Evolutionary conservation across 2,888 invertebrate species (phyloP).

Genomic region (Nymphalis c-album): DNA sequence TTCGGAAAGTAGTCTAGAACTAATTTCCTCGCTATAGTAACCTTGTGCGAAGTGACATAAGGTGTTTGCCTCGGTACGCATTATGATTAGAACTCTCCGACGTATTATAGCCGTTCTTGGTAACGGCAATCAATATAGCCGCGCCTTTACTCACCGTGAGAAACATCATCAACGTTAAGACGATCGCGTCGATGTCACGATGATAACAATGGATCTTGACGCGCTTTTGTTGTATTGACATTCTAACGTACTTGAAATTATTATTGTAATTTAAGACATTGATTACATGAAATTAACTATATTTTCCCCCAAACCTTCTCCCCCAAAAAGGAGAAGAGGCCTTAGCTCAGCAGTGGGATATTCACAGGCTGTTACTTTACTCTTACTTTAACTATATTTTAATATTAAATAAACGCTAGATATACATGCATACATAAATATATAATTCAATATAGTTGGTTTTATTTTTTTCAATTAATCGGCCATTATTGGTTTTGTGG

Average conservation of each 20-base stretch:
- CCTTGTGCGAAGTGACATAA: conserved; percentile 76
- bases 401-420: no score
- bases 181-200: conserved; percentile 21
- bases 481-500: not conserved
- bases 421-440: no score
- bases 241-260: conserved; percentile 4
- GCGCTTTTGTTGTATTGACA: conserved; percentile 2
- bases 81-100: conserved; percentile 66
- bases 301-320: no score
- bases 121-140: conserved; percentile 59
- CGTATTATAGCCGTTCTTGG: conserved; percentile 59
- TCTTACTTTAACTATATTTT: not conserved
- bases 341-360: no score
- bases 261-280: not conserved
- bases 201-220: conserved; percentile 23
- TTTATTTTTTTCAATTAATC: not conserved
- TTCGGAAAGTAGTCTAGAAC: conserved; percentile 76
- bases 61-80: conserved; percentile 55
- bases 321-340: no score
- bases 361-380: no score
- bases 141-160: conserved; percentile 46
- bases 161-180: conserved; percentile 29
- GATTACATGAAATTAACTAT: not conserved
- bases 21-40: conserved; percentile 71
- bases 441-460: not conserved